Base-by-base conservation (phyloP, 2,113 vertebrate species). In the Malaclemys terrapin region DNA sequence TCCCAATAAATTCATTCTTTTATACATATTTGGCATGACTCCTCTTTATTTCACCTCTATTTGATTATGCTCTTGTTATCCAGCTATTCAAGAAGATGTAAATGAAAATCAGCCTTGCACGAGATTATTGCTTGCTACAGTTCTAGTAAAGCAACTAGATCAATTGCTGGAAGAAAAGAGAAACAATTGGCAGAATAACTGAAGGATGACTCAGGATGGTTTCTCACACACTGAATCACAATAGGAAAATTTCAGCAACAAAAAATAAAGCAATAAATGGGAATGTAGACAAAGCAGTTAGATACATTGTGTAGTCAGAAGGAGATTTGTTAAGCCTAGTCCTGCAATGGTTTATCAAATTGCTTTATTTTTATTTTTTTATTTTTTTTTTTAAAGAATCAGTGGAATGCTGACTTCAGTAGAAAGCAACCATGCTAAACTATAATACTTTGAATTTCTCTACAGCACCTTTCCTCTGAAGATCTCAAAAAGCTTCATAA, bases 401-500 rank as follows among this genome's bases (percentile, higher is more conserved):
- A 88, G 16, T 35, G 88, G 78, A 62, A 49, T 10, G 22, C 91
- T 38, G 45, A 87, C 35, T 29, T 62, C 91, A 49, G 53, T 59
- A 8, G 10, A 87, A 80, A 95, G 92, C 42, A 86, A 56, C 24
- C 9, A 12, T 62, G 29, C 84, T 92, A 9, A 72, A 78, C 80
- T 89, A 11, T 0, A 3, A 2, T 69, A 57, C 4, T 82, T 96
- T 79, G 59, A 0, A 52, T 59, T 96, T 92, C 24, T 88, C 27
- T 86, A 17, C 87, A 69, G 27, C 69, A 80, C 84, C 89, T 31
- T 88, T 96, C 82, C 53, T 87, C 53, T 91, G 27, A 82, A 86
- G 13, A 59, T 80, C 17, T 91, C 78, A 88, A 27, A 59, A 75
- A 91, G 59, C 35, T 91, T 88, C 35, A 45, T 78, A 91, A 83